Base-by-base conservation (phyloP, 2,113 vertebrate species). In the Oryzias melastigma region DNA sequence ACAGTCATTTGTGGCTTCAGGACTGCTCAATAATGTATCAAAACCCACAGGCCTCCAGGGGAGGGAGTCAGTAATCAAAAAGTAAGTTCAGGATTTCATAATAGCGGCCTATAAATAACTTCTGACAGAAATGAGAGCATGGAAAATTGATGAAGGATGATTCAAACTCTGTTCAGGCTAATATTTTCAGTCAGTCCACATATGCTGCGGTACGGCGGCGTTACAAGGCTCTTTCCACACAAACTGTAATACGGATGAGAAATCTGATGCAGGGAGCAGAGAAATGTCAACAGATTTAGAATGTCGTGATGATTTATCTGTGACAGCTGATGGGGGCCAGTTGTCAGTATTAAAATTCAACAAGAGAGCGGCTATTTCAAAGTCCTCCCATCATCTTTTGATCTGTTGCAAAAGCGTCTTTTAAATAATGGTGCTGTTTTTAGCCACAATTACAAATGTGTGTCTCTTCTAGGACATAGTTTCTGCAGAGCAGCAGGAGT, bases 81-180 rank as follows among this genome's bases (percentile, higher is more conserved):
- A 87, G 83, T 83, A 85, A 90, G 87, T 88, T 85, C 85, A 76
- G 81, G 81, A 81, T 89, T 88, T 90, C 81, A 88, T 90, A 91
- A 90, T 88, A 86, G 80, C 64, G 56, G 70, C 83, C 86, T 89
- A 90, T 85, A 90, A 90, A 91, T 89, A 91, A 84, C 82, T 75
- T 64, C 75, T 78, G 78, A 85, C 76, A 88, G 86, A 86, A 89
- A 90, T 74, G 76, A 88, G 83, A 82, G 66, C 85, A 83, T 88
- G 72, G 79, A 80, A 87, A 89, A 88, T 87, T 80, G 79, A 90
- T 90, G 89, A 80, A 74, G 73, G 87, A 83, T 80, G 85, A 89
- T 80, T 88, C 81, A 86, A 84, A 81, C 68, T 77, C 75, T 77
- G 71, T 47, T 47, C 46, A 47, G 19, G 7, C 14, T 10, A 62